Evolutionary conservation across 2,888 invertebrate species (phyloP).

Genomic region (Pemphredon lugubris): DNA sequence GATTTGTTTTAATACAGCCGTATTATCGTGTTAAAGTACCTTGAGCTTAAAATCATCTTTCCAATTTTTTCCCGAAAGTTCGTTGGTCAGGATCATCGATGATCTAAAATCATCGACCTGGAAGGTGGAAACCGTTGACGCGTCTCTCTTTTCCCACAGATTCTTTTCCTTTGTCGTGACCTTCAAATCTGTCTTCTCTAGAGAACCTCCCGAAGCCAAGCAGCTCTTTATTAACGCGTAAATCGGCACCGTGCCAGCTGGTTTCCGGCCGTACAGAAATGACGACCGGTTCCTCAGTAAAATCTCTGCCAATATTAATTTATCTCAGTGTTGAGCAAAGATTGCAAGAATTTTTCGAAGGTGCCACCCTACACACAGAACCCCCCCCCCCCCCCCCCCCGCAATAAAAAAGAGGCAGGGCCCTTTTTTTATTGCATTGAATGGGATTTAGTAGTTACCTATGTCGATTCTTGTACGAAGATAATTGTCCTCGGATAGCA

Average conservation of each 20-base stretch:
- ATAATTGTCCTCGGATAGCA: constrained; percentile 76
- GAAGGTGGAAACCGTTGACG: neutral
- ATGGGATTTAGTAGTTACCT: too few relatives aligned
- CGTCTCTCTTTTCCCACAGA: constrained; percentile 5
- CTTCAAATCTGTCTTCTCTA: constrained; percentile 12
- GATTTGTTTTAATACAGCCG: too few relatives aligned
- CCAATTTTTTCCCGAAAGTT: constrained; percentile 21
- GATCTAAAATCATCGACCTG: constrained; percentile 25
- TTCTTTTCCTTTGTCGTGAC: constrained; percentile 11
- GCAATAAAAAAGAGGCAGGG: too few relatives aligned
- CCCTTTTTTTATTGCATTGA: too few relatives aligned
- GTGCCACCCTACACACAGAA: too few relatives aligned
- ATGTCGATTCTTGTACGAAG: constrained; percentile 71
- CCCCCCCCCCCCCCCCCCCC: too few relatives aligned
- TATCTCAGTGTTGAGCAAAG: too few relatives aligned
- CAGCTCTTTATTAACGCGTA: constrained; percentile 84
- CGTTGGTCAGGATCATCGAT: constrained; percentile 30
- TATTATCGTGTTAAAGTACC: neutral
- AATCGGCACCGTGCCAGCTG: constrained; percentile 83
- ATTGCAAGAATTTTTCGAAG: too few relatives aligned
- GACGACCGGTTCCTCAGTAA: constrained; percentile 82
- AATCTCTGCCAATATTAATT: constrained; percentile 72
- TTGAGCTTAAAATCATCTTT: neutral
- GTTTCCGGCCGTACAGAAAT: constrained; percentile 84
- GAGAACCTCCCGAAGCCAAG: constrained; percentile 19